These are phyloP conservation scores for Brachionus rubens DNA, from an alignment of 1,140 invertebrate species.

Conservation along the genomic window DNA sequence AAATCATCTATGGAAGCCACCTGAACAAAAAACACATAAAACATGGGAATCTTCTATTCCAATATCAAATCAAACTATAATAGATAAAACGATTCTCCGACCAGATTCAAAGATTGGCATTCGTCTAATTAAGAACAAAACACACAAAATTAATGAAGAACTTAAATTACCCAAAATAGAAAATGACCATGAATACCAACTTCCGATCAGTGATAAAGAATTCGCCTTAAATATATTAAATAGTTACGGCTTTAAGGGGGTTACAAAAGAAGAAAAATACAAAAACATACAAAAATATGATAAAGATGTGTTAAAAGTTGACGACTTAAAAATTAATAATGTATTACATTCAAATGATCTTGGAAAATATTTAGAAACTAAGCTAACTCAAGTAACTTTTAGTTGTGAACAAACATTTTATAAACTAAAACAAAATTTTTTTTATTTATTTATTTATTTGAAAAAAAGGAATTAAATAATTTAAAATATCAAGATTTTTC, in stretches of 20 bases:
- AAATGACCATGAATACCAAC: background rate
- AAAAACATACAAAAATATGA: constrained; percentile 29
- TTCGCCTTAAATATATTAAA: constrained; percentile 30
- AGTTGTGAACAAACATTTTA: background rate
- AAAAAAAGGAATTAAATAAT: background rate
- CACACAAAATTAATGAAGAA: no score
- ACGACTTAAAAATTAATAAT: constrained; percentile 26
- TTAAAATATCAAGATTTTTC: background rate
- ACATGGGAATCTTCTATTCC: background rate
- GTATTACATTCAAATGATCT: constrained; percentile 32
- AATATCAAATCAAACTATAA: background rate
- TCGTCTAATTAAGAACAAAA: no score
- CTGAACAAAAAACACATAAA: constrained; percentile 24
- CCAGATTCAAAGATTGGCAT: no score
- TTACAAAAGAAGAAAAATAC: constrained; percentile 31
- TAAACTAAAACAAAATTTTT: background rate
- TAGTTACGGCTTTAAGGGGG: background rate
- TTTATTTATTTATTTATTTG: background rate
- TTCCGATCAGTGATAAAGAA: constrained; percentile 34
- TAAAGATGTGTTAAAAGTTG: background rate
- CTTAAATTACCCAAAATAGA: background rate
- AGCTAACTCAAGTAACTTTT: background rate
- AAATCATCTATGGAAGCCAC: constrained; percentile 31
- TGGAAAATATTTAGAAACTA: constrained; percentile 2
- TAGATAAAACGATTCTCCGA: background rate